Evolutionary conservation across 2,113 vertebrate species (phyloP).

Genomic region (Oreocharis arfaki): DNA sequence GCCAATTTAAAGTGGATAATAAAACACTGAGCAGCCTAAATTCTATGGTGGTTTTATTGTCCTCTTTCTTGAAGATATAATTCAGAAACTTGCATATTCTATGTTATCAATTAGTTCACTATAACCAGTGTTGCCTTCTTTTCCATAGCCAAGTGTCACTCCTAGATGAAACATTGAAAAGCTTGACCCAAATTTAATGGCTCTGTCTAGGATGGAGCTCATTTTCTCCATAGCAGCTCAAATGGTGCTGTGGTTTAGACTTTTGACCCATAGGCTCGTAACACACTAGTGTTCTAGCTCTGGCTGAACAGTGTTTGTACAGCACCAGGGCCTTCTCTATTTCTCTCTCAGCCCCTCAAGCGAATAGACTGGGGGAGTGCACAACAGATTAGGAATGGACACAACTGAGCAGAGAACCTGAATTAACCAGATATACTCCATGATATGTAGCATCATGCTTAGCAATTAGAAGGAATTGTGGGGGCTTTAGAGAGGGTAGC

Average conservation of each 20-base stretch:
- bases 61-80: neutral
- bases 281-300: neutral
- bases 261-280: neutral
- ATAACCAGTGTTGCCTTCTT: neutral
- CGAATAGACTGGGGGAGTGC: accelerated
- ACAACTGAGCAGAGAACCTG: neutral
- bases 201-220: neutral
- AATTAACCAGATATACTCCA: neutral
- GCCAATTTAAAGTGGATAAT: neutral
- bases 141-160: neutral
- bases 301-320: neutral
- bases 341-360: neutral
- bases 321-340: neutral
- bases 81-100: neutral
- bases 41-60: neutral
- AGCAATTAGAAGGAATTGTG: neutral
- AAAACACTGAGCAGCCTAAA: neutral
- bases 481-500: accelerated
- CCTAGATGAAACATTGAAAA: neutral
- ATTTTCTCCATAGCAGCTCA: neutral
- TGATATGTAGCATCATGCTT: neutral
- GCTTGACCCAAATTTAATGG: neutral
- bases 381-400: neutral
- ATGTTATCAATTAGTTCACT: neutral
- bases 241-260: neutral